Percentiles rank a stretch among this genome's conserved stretches.
These are phyloP conservation scores for Lissocephala sabroskyi DNA, from an alignment of 2,888 invertebrate genomes.

Conservation along the genomic window DNA sequence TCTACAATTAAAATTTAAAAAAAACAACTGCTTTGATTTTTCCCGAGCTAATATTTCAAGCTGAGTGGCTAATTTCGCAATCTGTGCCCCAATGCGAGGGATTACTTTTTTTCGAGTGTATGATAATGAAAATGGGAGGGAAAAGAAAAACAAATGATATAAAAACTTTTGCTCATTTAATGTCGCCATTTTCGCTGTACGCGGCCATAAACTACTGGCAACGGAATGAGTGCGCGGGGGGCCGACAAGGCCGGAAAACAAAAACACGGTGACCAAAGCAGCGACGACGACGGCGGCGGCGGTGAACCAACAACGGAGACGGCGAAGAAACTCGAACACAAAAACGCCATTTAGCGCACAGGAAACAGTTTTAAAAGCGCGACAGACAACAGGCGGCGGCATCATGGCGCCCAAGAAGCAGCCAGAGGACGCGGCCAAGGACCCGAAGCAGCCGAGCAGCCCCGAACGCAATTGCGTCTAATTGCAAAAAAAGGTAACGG, in stretches of 20 bases:
- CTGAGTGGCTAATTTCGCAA: too few species aligned
- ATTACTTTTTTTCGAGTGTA: conserved; percentile 24
- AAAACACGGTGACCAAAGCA: conserved; percentile 17
- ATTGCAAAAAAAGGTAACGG: conserved; percentile 52
- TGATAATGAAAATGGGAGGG: conserved; percentile 22
- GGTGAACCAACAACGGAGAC: conserved; percentile 17
- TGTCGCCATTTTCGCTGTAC: conserved; percentile 47
- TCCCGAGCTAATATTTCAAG: too few species aligned
- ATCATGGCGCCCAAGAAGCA: conserved; percentile 4
- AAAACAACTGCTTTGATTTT: too few species aligned
- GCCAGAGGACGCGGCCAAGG: conserved; percentile 26
- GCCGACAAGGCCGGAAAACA: conserved; percentile 15
- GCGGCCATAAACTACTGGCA: conserved; percentile 34
- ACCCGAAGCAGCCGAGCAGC: conserved; percentile 27
- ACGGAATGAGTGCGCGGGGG: neutral
- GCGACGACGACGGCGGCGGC: neutral
- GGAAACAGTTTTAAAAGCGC: conserved; percentile 63
- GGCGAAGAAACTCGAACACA: conserved; percentile 44
- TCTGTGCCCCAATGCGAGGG: too few species aligned
- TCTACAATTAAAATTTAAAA: too few species aligned
- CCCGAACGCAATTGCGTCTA: conserved; percentile 63
- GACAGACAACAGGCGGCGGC: conserved; percentile 24
- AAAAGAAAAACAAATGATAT: conserved; percentile 47
- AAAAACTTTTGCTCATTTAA: conserved; percentile 57
- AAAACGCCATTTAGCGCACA: conserved; percentile 67